Percentiles rank a stretch among this genome's conserved stretches.
Conservation (phyloP, 2,888 invertebrate genomes). For the Entomobrya proxima region DNA sequence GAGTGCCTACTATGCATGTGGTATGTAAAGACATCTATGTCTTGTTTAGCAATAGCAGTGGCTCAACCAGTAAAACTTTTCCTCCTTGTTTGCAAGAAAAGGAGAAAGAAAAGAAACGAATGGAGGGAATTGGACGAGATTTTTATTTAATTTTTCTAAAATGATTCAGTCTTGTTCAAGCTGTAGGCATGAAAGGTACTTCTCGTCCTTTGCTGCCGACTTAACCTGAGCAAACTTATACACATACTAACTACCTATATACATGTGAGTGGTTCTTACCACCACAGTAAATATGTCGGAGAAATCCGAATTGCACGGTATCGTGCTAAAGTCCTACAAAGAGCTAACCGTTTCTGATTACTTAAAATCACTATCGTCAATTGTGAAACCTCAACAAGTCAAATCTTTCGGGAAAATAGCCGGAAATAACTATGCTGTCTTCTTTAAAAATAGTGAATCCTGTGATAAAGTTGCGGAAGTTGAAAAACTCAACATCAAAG, state of each 20-base stretch:
- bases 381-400: not conserved
- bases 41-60: not conserved
- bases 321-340: not conserved
- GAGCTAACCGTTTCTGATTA: not conserved
- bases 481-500: not conserved
- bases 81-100: conserved; percentile 13
- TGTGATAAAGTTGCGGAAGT: not conserved
- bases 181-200: no score
- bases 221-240: no score
- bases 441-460: not conserved
- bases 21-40: no score
- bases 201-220: no score
- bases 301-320: not conserved
- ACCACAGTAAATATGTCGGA: no score
- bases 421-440: not conserved
- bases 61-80: not conserved
- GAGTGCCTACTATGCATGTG: not conserved
- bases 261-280: no score
- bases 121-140: not conserved
- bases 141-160: conserved; percentile 25
- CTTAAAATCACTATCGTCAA: not conserved
- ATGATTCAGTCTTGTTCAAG: no score
- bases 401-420: not conserved
- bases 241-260: no score
- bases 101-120: not conserved